Evolutionary conservation across 1,140 invertebrate genomes (phyloP).

Genomic region (Lepidotrigona ventralis): DNA sequence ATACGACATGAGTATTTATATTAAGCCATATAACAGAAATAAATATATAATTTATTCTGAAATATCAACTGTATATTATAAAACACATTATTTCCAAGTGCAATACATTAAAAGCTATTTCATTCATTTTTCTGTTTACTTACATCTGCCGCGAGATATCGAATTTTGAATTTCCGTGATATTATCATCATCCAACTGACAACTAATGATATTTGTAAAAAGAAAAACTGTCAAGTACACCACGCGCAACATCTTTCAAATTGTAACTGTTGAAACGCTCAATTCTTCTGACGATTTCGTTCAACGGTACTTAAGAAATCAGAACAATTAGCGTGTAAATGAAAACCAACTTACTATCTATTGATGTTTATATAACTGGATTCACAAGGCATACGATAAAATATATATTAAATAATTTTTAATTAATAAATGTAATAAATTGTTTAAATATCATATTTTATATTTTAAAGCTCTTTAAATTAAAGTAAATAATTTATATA

Average conservation of each 20-base stretch:
- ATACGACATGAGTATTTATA: not conserved
- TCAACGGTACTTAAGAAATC: constrained; percentile 61
- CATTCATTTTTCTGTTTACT: constrained; percentile 28
- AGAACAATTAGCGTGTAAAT: constrained; percentile 62
- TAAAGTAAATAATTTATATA: not conserved
- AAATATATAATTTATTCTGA: not conserved
- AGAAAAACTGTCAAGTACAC: constrained; percentile 53
- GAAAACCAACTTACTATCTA: constrained; percentile 27
- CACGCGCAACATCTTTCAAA: constrained; percentile 62
- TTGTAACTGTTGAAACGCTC: constrained; percentile 38
- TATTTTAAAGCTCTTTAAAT: not conserved
- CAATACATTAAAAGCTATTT: not conserved
- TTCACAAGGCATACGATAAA: not conserved
- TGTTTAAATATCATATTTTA: not conserved
- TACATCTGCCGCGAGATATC: constrained; percentile 58
- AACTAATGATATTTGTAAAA: constrained; percentile 50
- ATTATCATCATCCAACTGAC: constrained; percentile 27
- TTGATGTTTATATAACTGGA: constrained; percentile 50
- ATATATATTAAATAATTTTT: too few relatives aligned
- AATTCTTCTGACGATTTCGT: constrained; percentile 20
- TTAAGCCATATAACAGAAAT: not conserved
- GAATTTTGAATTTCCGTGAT: not conserved
- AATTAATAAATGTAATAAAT: not conserved
- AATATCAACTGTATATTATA: not conserved
- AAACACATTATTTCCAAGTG: not conserved